Percentiles rank a stretch among this genome's conserved stretches.
phyloP scores from a whole-genome alignment of 2,113 vertebrate genomes.

The Gopherus flavomarginatus region DNA sequence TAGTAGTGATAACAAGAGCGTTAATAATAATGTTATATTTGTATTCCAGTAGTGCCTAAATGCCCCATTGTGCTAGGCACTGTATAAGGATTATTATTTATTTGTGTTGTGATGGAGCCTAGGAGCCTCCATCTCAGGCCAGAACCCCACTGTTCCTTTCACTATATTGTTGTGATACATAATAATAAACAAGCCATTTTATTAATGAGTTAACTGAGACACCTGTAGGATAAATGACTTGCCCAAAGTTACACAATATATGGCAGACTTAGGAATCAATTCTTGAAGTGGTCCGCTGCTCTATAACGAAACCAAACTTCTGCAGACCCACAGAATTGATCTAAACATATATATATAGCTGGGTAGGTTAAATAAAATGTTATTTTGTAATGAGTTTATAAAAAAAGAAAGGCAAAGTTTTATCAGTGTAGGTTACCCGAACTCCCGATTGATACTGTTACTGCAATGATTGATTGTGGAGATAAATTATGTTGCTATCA shows the following conservation, averaged over 20 bases:
- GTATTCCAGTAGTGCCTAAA: constrained; percentile 33
- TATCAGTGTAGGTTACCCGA: neutral
- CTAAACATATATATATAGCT: neutral
- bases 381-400: neutral
- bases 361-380: neutral
- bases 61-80: constrained; percentile 25
- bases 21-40: neutral
- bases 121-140: constrained; percentile 41
- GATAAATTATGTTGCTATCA: neutral
- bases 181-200: constrained; percentile 6
- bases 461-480: neutral
- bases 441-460: neutral
- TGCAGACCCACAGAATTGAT: neutral
- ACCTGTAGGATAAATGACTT: neutral
- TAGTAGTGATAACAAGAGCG: neutral
- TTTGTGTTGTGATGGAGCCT: constrained; percentile 33
- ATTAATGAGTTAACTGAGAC: neutral
- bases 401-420: neutral
- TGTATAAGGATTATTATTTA: constrained; percentile 35
- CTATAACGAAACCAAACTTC: neutral
- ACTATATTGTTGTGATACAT: constrained; percentile 29
- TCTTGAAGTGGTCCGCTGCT: neutral
- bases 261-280: neutral
- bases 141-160: constrained; percentile 45
- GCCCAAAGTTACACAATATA: rapidly evolving